These are phyloP conservation scores for Colaptes auratus DNA, from an alignment of 2,113 vertebrate species.

Conservation along the genomic window DNA sequence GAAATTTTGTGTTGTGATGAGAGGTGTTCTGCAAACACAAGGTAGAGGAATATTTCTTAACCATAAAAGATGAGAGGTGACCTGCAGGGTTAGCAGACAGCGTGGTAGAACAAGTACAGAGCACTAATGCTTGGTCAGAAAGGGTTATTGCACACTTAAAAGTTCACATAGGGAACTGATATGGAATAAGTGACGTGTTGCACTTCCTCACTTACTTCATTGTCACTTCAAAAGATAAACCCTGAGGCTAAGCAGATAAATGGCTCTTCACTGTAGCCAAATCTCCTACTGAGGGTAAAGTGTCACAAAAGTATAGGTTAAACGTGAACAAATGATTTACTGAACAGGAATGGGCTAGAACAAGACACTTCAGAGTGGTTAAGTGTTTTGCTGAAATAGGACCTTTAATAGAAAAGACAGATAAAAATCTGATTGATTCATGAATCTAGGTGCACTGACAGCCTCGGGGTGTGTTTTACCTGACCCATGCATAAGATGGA, in stretches of 20 bases:
- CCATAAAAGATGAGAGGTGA: rapidly evolving
- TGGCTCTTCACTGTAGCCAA: background rate
- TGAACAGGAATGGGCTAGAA: background rate
- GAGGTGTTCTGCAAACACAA: background rate
- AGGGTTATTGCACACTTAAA: background rate
- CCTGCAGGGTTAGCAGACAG: background rate
- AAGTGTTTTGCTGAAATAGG: background rate
- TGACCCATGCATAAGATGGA: background rate
- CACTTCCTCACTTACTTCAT: background rate
- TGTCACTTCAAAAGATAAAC: background rate
- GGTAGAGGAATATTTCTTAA: background rate
- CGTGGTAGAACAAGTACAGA: background rate
- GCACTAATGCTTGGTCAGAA: background rate
- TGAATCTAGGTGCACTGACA: background rate
- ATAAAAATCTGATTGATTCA: background rate
- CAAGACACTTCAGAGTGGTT: background rate
- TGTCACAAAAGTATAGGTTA: background rate
- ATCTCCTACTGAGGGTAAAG: background rate
- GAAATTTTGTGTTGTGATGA: background rate
- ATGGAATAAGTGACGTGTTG: background rate
- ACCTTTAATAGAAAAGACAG: background rate
- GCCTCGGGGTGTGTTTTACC: background rate
- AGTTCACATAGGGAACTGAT: background rate
- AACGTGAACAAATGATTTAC: background rate
- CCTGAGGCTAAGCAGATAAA: background rate